Evolutionary conservation across 2,797 vertebrate species (phyloP).

Genomic region (Carcharodon carcharias): DNA sequence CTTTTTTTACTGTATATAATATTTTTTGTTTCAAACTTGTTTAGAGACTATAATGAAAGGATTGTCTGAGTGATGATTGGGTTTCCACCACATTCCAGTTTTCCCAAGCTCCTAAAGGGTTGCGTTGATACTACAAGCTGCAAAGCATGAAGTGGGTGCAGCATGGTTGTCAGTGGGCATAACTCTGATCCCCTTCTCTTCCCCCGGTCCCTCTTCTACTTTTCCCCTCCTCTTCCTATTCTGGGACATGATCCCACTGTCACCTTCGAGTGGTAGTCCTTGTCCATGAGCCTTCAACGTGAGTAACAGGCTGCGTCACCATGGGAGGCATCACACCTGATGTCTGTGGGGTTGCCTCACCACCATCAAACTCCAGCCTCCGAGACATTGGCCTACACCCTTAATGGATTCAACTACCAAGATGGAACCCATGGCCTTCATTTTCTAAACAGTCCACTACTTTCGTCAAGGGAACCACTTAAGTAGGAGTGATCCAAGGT

Average conservation of each 20-base stretch:
- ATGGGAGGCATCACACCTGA: not conserved
- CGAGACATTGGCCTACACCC: not conserved
- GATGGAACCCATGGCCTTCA: not conserved
- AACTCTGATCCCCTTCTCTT: too few relatives aligned
- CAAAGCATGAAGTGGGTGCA: not conserved
- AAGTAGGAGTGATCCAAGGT: not conserved
- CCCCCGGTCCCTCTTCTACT: not conserved
- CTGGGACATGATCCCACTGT: not conserved
- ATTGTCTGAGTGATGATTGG: not conserved
- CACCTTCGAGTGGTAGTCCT: too few relatives aligned
- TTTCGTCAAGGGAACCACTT: not conserved
- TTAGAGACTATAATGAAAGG: not conserved
- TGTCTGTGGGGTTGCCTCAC: not conserved
- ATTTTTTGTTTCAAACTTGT: not conserved
- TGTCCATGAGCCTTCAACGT: not conserved
- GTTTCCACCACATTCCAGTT: not conserved
- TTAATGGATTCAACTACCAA: not conserved
- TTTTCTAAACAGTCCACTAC: not conserved
- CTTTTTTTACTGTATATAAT: not conserved
- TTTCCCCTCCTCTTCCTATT: not conserved
- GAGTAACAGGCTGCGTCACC: not conserved
- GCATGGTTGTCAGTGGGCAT: not conserved
- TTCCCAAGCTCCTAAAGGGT: not conserved
- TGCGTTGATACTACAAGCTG: not conserved
- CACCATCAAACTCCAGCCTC: not conserved